Conservation (phyloP, 2,113 vertebrate species). For the Neolamprologus hecqui region DNA sequence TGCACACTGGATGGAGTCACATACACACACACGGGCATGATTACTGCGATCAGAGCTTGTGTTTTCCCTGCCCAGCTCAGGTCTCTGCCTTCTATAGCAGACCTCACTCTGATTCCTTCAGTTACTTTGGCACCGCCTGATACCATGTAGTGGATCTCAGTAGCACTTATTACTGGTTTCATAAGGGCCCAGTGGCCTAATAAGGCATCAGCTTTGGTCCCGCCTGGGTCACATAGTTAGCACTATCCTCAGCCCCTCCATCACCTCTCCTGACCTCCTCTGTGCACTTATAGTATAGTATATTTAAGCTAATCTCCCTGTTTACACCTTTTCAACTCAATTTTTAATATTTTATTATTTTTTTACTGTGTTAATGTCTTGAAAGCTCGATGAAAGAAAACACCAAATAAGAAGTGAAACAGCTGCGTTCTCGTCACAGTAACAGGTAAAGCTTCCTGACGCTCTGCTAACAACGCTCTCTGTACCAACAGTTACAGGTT, state of each 20-base stretch:
- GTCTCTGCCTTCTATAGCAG: not conserved
- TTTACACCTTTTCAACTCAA: not conserved
- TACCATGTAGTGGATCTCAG: not conserved
- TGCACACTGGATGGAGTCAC: not conserved
- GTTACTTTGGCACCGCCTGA: not conserved
- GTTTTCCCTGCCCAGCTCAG: not conserved
- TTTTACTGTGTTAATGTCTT: not conserved
- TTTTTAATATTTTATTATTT: not conserved
- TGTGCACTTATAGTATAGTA: not conserved
- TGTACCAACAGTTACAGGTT: conserved; percentile 81
- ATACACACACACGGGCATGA: not conserved
- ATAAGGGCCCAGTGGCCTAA: not conserved
- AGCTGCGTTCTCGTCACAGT: not conserved
- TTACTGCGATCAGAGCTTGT: not conserved
- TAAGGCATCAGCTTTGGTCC: not conserved
- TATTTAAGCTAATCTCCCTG: not conserved
- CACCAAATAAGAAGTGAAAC: not conserved
- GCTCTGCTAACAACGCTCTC: not conserved
- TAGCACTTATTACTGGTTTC: not conserved
- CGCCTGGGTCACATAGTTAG: not conserved
- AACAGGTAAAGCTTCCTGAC: not conserved
- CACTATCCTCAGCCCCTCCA: not conserved
- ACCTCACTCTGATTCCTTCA: not conserved
- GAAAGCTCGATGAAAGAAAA: not conserved
- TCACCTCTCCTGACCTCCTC: not conserved